Evolutionary conservation across 2,888 invertebrate genomes (phyloP).

Genomic region (Drosophila stalkeri): DNA sequence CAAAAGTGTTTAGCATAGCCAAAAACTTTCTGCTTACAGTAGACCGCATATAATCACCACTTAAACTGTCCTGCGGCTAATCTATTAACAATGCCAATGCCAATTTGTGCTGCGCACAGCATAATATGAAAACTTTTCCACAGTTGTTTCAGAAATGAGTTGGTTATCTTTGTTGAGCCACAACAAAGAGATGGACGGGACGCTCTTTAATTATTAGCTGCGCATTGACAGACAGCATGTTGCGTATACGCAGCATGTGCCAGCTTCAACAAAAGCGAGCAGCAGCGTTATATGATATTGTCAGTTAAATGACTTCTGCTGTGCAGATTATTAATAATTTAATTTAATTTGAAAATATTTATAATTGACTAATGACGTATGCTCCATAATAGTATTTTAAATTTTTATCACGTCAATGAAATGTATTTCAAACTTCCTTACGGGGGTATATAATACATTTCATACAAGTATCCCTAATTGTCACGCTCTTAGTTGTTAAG

Average conservation of each 20-base stretch:
- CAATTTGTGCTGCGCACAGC: conserved; percentile 26
- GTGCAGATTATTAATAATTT: neutral
- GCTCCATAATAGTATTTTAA: neutral
- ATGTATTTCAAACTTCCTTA: neutral
- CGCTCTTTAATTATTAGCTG: neutral
- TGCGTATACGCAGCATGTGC: conserved; percentile 42
- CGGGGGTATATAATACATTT: neutral
- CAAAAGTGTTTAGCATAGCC: conserved; percentile 10
- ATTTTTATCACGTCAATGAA: neutral
- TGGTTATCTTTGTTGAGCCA: neutral
- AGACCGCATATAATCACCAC: conserved; percentile 33
- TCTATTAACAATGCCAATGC: conserved; percentile 37
- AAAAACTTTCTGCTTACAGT: conserved; percentile 23
- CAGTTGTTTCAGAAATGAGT: conserved; percentile 9
- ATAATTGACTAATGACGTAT: neutral
- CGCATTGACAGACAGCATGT: conserved; percentile 14
- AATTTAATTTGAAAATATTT: neutral
- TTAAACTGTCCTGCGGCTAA: conserved; percentile 44
- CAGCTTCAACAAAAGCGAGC: neutral
- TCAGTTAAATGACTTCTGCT: neutral
- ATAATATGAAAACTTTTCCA: conserved; percentile 35
- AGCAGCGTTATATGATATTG: neutral
- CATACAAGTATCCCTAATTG: neutral
- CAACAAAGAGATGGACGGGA: neutral
- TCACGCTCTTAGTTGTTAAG: neutral